phyloP scores from a whole-genome alignment of 2,113 vertebrate species.

The Neogobius melanostomus region DNA sequence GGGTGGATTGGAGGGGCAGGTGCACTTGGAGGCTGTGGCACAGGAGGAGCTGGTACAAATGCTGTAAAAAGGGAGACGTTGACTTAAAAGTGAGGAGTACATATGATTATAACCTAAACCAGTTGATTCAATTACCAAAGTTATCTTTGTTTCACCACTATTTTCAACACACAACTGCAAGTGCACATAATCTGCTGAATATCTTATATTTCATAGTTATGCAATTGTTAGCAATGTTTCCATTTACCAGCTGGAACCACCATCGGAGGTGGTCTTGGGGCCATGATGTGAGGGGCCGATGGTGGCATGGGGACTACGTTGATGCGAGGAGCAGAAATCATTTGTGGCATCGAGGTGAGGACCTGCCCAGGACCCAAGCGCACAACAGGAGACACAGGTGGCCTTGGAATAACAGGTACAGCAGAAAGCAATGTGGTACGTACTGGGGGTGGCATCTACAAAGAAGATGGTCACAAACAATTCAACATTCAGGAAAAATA shows the following conservation, averaged over 20 bases:
- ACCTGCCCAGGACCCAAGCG: slow-evolving; percentile 89
- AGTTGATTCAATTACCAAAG: too few species aligned
- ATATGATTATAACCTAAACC: too few species aligned
- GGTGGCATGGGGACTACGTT: slow-evolving; percentile 96
- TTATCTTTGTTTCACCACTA: too few species aligned
- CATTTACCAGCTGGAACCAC: slow-evolving; percentile 88
- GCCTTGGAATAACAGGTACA: slow-evolving; percentile 89
- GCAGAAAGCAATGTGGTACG: slow-evolving; percentile 92
- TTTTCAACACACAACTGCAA: too few species aligned
- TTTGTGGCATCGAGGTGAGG: slow-evolving; percentile 89
- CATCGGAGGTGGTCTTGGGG: slow-evolving; percentile 93
- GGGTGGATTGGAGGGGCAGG: slow-evolving; percentile 88
- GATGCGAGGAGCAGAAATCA: slow-evolving; percentile 89
- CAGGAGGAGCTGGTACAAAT: slow-evolving; percentile 93
- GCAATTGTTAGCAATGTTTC: slow-evolving; percentile 13
- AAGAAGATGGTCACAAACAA: background rate
- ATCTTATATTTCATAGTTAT: background rate
- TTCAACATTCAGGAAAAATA: background rate
- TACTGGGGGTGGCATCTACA: slow-evolving; percentile 86
- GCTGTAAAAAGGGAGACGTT: slow-evolving; percentile 70
- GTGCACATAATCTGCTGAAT: background rate
- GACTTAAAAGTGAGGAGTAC: background rate
- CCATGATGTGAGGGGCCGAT: slow-evolving; percentile 88
- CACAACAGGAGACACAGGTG: slow-evolving; percentile 88
- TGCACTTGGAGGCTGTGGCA: slow-evolving; percentile 85